Percentiles rank a stretch among this genome's conserved stretches.
These are phyloP conservation scores for Poicephalus meyeri DNA, from an alignment of 2,113 vertebrate species.

Conservation along the genomic window DNA sequence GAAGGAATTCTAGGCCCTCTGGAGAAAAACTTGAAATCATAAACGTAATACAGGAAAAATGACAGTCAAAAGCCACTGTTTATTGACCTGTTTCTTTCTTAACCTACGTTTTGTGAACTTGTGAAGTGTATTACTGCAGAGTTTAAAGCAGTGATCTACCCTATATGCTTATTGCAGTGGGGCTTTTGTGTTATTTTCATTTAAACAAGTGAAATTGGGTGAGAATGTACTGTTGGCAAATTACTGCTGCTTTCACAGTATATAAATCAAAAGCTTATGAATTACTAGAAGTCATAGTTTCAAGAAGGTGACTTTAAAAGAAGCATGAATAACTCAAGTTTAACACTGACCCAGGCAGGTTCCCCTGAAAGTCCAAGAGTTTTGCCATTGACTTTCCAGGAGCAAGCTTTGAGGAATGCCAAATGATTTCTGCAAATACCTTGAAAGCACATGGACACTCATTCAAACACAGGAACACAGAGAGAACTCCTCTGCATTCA, in stretches of 20 bases:
- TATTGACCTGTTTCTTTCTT: background rate
- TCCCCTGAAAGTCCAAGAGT: background rate
- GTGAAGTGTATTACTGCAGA: background rate
- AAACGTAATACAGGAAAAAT: background rate
- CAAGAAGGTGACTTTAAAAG: background rate
- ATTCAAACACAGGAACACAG: background rate
- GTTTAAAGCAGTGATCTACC: background rate
- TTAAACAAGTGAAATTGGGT: background rate
- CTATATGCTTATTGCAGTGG: background rate
- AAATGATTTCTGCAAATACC: background rate
- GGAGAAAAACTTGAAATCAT: background rate
- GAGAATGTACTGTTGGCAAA: background rate
- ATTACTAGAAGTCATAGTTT: background rate
- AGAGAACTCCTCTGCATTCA: background rate
- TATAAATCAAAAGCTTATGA: background rate
- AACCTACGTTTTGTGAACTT: background rate
- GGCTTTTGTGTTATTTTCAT: background rate
- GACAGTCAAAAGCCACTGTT: background rate
- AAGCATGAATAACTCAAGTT: background rate
- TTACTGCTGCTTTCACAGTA: background rate
- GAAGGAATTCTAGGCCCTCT: background rate
- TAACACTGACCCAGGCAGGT: background rate
- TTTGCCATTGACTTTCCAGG: background rate
- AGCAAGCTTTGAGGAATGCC: background rate
- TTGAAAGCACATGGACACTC: background rate